These are phyloP conservation scores for Trissonchulus latispiculum DNA, from an alignment of 2,888 invertebrate species.

Conservation along the genomic window DNA sequence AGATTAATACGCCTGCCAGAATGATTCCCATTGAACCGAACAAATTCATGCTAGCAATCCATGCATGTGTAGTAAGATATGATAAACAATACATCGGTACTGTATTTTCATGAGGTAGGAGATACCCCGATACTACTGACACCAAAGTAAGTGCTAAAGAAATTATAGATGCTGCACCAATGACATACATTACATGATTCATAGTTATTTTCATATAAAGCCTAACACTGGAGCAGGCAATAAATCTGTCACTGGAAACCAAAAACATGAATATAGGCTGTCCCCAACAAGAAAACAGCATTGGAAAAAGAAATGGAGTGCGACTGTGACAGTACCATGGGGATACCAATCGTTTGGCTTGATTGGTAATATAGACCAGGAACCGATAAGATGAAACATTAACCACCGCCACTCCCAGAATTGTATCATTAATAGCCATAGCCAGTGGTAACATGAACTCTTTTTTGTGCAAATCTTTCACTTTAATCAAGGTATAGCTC, in stretches of 20 bases:
- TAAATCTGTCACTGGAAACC: neutral
- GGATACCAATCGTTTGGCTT: neutral
- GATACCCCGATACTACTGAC: neutral
- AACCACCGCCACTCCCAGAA: neutral
- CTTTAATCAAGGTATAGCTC: neutral
- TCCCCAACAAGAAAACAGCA: neutral
- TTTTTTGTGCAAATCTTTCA: neutral
- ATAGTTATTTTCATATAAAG: neutral
- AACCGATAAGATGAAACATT: neutral
- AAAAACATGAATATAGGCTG: neutral
- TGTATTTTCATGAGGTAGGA: neutral
- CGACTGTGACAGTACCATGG: neutral
- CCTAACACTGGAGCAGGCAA: neutral
- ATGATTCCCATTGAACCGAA: neutral
- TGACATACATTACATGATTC: neutral
- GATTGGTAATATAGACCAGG: neutral
- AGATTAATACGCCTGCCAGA: neutral
- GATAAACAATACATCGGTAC: neutral
- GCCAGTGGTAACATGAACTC: neutral
- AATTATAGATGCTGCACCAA: neutral
- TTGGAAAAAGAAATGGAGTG: neutral
- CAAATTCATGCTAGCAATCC: neutral
- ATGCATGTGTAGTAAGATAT: neutral
- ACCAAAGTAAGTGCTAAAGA: neutral
- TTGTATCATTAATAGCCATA: neutral